Evolutionary conservation across 2,113 vertebrate genomes (phyloP).

Genomic region (Hymenochirus boettgeri): DNA sequence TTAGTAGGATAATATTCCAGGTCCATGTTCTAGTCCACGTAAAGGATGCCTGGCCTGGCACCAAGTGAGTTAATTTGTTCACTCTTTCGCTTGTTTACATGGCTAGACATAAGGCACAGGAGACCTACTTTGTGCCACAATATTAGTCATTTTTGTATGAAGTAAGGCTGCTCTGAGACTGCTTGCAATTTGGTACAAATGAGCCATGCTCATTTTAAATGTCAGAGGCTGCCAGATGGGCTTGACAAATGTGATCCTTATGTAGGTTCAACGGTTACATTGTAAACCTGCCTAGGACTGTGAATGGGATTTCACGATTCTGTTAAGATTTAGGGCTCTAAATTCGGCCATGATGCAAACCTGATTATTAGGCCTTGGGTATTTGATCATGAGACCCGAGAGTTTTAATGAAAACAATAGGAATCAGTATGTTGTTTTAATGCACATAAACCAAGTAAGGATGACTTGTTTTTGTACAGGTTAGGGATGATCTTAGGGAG

Average conservation of each 20-base stretch:
- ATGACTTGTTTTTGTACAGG: too few species aligned
- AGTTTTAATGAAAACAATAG: slow-evolving; percentile 2
- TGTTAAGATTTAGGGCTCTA: slow-evolving; percentile 10
- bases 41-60: background rate
- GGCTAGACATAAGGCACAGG: slow-evolving; percentile 40
- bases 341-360: background rate
- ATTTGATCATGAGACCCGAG: too few species aligned
- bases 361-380: background rate
- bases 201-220: slow-evolving; percentile 38
- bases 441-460: too few species aligned
- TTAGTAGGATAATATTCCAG: too few species aligned
- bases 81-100: slow-evolving; percentile 31
- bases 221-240: slow-evolving; percentile 41
- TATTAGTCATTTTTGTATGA: slow-evolving; percentile 43
- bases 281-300: slow-evolving; percentile 28
- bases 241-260: slow-evolving; percentile 38
- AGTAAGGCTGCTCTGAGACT: slow-evolving; percentile 36
- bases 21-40: too few species aligned
- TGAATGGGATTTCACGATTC: slow-evolving; percentile 23
- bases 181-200: slow-evolving; percentile 43
- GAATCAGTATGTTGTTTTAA: background rate
- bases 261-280: slow-evolving; percentile 34
- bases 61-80: slow-evolving; percentile 5
- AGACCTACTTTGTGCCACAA: slow-evolving; percentile 38
- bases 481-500: too few species aligned